Conservation (phyloP, 2,888 invertebrate genomes). For the Megamerina dolium region DNA sequence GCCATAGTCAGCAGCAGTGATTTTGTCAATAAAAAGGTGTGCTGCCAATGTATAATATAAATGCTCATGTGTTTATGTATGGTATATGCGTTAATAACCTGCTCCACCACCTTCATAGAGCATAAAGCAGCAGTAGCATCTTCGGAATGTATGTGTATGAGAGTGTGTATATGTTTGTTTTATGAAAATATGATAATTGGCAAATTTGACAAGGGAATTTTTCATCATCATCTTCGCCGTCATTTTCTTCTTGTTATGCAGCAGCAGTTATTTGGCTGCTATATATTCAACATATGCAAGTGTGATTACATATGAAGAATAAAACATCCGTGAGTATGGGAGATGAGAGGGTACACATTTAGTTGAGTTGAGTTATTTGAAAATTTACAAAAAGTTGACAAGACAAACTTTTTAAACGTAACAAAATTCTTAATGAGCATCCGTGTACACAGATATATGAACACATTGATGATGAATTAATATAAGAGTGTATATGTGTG, state of each 20-base stretch:
- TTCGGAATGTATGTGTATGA: slow-evolving; percentile 24
- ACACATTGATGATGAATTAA: background rate
- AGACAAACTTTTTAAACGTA: background rate
- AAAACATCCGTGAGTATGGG: too few relatives aligned
- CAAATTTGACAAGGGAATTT: slow-evolving; percentile 48
- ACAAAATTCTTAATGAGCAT: background rate
- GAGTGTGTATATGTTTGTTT: slow-evolving; percentile 11
- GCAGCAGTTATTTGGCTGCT: too few relatives aligned
- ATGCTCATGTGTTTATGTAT: background rate
- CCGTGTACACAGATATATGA: background rate
- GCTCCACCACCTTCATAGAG: slow-evolving; percentile 3
- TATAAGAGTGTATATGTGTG: slow-evolving; percentile 15
- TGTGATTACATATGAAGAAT: too few relatives aligned
- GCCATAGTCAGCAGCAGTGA: background rate
- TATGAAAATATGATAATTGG: slow-evolving; percentile 49
- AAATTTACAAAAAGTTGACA: background rate
- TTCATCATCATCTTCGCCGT: slow-evolving; percentile 19
- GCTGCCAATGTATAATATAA: background rate
- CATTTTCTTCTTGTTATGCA: too few relatives aligned
- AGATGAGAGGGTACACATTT: too few relatives aligned
- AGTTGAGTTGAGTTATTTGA: background rate
- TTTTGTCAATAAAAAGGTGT: slow-evolving; percentile 5
- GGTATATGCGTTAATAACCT: background rate
- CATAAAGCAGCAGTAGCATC: background rate
- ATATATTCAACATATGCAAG: too few relatives aligned